Percentiles rank a stretch among this genome's conserved stretches.
phyloP scores from a whole-genome alignment of 1,140 invertebrate genomes.

The Solenopsis fugax region DNA sequence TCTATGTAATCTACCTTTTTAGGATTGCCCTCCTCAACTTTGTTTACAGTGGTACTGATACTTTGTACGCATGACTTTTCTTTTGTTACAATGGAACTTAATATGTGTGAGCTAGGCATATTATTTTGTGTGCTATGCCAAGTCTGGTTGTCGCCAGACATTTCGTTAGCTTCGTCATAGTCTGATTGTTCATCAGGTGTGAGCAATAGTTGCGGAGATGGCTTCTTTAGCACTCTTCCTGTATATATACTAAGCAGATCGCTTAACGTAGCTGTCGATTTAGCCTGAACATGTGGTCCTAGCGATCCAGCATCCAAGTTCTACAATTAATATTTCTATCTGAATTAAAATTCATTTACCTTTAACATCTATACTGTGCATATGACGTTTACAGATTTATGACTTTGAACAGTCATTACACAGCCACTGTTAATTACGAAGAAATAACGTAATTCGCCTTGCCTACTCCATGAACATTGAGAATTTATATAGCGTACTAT shows the following conservation, averaged over 20 bases:
- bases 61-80: slow-evolving; percentile 81
- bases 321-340: slow-evolving; percentile 80
- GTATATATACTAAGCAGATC: slow-evolving; percentile 81
- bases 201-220: slow-evolving; percentile 78
- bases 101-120: slow-evolving; percentile 79
- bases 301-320: slow-evolving; percentile 82
- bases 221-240: slow-evolving; percentile 81
- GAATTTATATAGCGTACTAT: not conserved
- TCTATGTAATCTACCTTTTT: slow-evolving; percentile 83
- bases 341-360: slow-evolving; percentile 67
- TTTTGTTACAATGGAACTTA: slow-evolving; percentile 81
- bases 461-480: slow-evolving; percentile 13
- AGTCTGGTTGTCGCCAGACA: slow-evolving; percentile 77
- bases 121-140: slow-evolving; percentile 81
- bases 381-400: slow-evolving; percentile 22
- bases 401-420: not conserved
- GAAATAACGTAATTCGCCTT: slow-evolving; percentile 21
- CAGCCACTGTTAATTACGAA: slow-evolving; percentile 17
- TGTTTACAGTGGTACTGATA: slow-evolving; percentile 78
- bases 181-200: slow-evolving; percentile 83
- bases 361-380: slow-evolving; percentile 66
- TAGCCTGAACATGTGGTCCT: slow-evolving; percentile 82
- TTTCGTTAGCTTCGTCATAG: slow-evolving; percentile 82
- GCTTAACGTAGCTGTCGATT: slow-evolving; percentile 80
- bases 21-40: slow-evolving; percentile 80